phyloP scores from a whole-genome alignment of 2,888 invertebrate species.

The Chymomyza fuscimana region DNA sequence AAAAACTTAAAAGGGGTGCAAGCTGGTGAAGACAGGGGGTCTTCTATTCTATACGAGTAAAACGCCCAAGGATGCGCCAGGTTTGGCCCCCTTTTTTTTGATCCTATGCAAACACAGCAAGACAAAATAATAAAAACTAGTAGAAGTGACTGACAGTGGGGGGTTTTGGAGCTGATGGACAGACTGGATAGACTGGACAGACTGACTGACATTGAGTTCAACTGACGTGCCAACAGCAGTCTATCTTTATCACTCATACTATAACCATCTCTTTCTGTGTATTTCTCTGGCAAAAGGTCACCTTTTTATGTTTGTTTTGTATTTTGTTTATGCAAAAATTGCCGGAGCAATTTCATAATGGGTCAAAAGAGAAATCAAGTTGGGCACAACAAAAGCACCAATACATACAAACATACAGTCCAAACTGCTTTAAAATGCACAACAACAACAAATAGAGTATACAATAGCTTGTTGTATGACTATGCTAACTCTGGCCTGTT shows the following conservation, averaged over 20 bases:
- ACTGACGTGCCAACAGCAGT: slow-evolving; percentile 44
- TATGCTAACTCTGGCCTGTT: no score
- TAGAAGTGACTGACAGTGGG: slow-evolving; percentile 4
- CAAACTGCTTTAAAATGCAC: slow-evolving; percentile 73
- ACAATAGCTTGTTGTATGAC: slow-evolving; percentile 21
- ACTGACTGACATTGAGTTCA: background rate
- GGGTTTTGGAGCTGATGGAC: slow-evolving; percentile 3
- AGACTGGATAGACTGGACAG: background rate
- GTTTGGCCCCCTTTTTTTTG: slow-evolving; percentile 42
- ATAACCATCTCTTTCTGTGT: background rate
- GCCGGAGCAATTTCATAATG: slow-evolving; percentile 73
- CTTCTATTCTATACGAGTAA: slow-evolving; percentile 51
- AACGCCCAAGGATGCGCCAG: slow-evolving; percentile 58
- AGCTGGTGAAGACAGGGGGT: background rate
- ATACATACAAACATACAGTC: slow-evolving; percentile 29
- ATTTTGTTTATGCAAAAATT: slow-evolving; percentile 73
- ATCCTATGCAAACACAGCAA: slow-evolving; percentile 62
- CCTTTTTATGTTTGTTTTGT: slow-evolving; percentile 68
- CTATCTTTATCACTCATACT: background rate
- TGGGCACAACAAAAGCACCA: slow-evolving; percentile 35
- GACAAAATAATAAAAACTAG: slow-evolving; percentile 2
- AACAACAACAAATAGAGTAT: slow-evolving; percentile 30
- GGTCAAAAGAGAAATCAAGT: slow-evolving; percentile 74
- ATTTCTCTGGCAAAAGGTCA: slow-evolving; percentile 49
- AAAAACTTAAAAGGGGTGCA: slow-evolving; percentile 61